Base-by-base conservation (phyloP, 2,797 vertebrate genomes). In the Hippopotamyrus pictus region DNA sequence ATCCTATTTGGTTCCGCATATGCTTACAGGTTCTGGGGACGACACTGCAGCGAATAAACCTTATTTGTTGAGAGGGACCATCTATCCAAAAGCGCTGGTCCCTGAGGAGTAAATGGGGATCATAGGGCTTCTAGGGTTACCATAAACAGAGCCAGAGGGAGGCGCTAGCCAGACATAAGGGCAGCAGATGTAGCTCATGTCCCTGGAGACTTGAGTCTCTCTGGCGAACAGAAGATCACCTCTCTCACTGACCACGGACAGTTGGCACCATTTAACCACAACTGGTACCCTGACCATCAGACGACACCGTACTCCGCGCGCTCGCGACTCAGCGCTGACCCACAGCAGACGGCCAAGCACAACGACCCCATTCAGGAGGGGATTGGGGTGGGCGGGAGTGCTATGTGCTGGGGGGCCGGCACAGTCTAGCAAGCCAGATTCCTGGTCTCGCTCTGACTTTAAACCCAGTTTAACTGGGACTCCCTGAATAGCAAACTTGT, bases 361-460 rank as follows among this genome's bases (percentile, higher is more conserved):
- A 95, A 94, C 91, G 90, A 89, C 59, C 88, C 86, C 41, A 91
- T 92, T 94, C 89, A 92, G 89, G 88, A 88, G 17, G 59, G 89
- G 37, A 69, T 12, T 88, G 65, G 87, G 62, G 59, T 5, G 87
- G 19, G 88, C 29, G 11, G 51, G 9, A 17, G 86, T 62, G 50
- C 50, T 11, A n/a, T 14, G 6, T 86, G 84, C 65, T 73, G 65
- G 12, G 29, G 65, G 65, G 29, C 5, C 29, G 12, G 14, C 65
- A 51, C 3, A 29, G 22, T 22, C 9, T 48, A 82, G 7, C 17
- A 82, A 82, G 41, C 76, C 41, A 82, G 76, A 82, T 46, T 82
- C 37, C 7, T 19, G 76, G 19, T 44, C 4, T 44, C 9, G 7
- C 76, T 44, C 17, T 41, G 5, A 82, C 5, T 82, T 46, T 82